phyloP scores from a whole-genome alignment of 2,888 invertebrate species.

The Hypercompe scribonia region DNA sequence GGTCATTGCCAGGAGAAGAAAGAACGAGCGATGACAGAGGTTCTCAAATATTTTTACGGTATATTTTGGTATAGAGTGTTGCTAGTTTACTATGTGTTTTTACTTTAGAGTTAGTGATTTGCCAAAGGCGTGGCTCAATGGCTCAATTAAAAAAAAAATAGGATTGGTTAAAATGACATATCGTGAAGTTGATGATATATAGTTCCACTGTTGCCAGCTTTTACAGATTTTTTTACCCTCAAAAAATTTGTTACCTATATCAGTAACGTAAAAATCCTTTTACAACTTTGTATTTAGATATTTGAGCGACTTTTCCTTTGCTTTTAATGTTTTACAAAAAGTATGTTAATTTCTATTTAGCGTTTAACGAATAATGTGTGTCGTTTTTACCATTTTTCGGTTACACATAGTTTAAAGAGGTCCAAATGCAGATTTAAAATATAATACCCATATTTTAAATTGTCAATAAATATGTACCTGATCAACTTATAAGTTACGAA shows the following conservation, averaged over 20 bases:
- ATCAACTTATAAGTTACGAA: too few relatives aligned
- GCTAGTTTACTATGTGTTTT: slow-evolving; percentile 34
- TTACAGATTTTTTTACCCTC: not conserved
- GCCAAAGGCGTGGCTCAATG: slow-evolving; percentile 46
- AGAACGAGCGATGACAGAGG: slow-evolving; percentile 70
- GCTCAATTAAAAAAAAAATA: slow-evolving; percentile 2
- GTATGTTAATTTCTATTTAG: not conserved
- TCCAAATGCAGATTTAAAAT: not conserved
- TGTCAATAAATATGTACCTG: not conserved
- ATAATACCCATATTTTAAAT: not conserved
- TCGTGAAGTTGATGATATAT: slow-evolving; percentile 21
- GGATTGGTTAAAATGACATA: slow-evolving; percentile 35
- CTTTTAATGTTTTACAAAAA: too few relatives aligned
- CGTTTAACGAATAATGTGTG: too few relatives aligned
- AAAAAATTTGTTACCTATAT: not conserved
- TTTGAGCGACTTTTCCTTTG: not conserved
- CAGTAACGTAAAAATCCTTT: not conserved
- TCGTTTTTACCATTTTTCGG: not conserved
- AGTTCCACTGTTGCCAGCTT: not conserved
- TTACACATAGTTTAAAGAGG: not conserved
- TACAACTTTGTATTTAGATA: not conserved
- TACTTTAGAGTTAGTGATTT: slow-evolving; percentile 24
- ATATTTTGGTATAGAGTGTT: slow-evolving; percentile 35
- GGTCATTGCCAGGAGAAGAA: slow-evolving; percentile 50
- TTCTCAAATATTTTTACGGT: slow-evolving; percentile 54